Evolutionary conservation across 1,140 invertebrate genomes (phyloP), one percentile per base, ranked within the genome.

Genomic region (Xylocopa sonorina): DNA sequence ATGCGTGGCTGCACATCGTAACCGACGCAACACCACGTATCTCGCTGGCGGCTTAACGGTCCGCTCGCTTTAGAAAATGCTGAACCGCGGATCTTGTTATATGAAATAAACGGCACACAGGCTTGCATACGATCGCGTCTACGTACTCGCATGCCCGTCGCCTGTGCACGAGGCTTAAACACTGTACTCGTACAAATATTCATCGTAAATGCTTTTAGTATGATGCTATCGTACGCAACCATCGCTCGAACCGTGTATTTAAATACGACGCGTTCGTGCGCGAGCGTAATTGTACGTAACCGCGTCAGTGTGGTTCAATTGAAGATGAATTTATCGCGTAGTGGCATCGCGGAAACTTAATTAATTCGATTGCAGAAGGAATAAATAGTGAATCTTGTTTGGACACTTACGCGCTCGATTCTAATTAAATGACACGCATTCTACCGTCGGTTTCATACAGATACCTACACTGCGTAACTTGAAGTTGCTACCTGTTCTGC

Each of bases 61-160:
- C 41, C n/a, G 5, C 4, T 16, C 27, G 66, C 58, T 57, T 81
- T 69, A 83, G 66, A 81, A 83, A 83, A 83, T 51, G 66, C 58
- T 77, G 43, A 10, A 48, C 29, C 48, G 24, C n/a, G 79, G 38
- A 77, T 77, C 43, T 41, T 32, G 21, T 12, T 46, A 38, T 66
- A 81, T 64, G 62, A 83, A 75, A 77, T 71, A 68, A 43, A 12
- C 50, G 29, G 32, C n/a, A 18, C 14, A 58, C 12, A 32, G 5
- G 46, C 5, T 27, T 46, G 63, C 46, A 63, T 50, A 57, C 58
- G 38, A 48, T 21, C 71, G 57, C 21, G 69, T 67, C 27, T 43
- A 43, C 32, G 16, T 2, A 21, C 4, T 34, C 1, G 41, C n/a
- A n/a, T 16, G 14, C 29, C 21, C 16, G 38, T 6, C 18, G 38